Percentiles rank a stretch among this genome's conserved stretches.
These are phyloP conservation scores for Plemyria rubiginata DNA, from an alignment of 2,888 invertebrate genomes.

Conservation along the genomic window DNA sequence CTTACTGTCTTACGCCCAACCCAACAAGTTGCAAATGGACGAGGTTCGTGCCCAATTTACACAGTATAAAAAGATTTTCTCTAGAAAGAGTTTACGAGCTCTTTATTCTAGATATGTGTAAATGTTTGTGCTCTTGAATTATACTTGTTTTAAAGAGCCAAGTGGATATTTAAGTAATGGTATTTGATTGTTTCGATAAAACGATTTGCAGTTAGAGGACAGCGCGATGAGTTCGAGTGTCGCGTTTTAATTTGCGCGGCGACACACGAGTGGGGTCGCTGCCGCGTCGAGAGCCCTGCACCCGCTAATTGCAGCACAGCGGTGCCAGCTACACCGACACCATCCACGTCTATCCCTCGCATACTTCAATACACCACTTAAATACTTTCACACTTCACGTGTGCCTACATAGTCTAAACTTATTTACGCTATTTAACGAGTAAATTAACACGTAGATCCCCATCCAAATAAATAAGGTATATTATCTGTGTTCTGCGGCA, in stretches of 20 bases:
- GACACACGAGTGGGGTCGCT: slow-evolving; percentile 78
- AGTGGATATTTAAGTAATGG: slow-evolving; percentile 33
- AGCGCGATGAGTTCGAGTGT: slow-evolving; percentile 73
- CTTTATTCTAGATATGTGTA: not conserved
- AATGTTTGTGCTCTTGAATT: not conserved
- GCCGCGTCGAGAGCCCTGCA: slow-evolving; percentile 75
- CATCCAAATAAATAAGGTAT: slow-evolving; percentile 55
- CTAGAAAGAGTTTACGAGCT: slow-evolving; percentile 30
- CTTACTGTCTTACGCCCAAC: slow-evolving; percentile 68
- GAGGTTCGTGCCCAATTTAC: slow-evolving; percentile 38
- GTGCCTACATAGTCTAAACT: slow-evolving; percentile 5
- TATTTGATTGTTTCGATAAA: slow-evolving; percentile 65
- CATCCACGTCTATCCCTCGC: slow-evolving; percentile 53
- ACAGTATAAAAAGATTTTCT: slow-evolving; percentile 25
- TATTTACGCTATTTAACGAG: slow-evolving; percentile 21
- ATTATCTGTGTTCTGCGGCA: slow-evolving; percentile 55
- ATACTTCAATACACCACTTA: slow-evolving; percentile 57
- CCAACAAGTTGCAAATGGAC: slow-evolving; percentile 64
- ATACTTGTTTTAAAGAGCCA: slow-evolving; percentile 4
- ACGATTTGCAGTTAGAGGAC: slow-evolving; percentile 71
- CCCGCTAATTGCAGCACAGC: slow-evolving; percentile 76
- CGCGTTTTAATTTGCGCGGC: slow-evolving; percentile 83
- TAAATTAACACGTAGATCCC: slow-evolving; percentile 36
- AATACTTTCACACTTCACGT: slow-evolving; percentile 45
- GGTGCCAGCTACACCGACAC: slow-evolving; percentile 62